Evolutionary conservation across 2,113 vertebrate genomes (phyloP).

Genomic region (Puntigrus tetrazona): DNA sequence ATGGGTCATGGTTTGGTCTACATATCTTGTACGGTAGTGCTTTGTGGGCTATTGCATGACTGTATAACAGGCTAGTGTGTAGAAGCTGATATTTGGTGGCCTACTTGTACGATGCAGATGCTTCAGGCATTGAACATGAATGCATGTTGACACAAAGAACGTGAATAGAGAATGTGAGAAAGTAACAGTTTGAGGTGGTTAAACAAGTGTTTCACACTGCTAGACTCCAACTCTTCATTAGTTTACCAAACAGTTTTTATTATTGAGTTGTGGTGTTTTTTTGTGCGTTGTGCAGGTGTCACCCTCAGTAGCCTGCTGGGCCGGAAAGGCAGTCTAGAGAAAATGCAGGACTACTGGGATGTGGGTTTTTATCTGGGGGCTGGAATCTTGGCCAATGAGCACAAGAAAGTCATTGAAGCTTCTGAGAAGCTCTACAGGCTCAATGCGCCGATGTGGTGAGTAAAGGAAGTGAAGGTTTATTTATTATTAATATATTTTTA

Average conservation of each 20-base stretch:
- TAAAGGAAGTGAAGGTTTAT: neutral
- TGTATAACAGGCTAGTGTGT: neutral
- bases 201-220: neutral
- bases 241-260: neutral
- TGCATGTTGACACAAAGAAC: neutral
- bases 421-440: conserved; percentile 89
- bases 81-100: conserved; percentile 7
- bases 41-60: neutral
- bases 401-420: conserved; percentile 82
- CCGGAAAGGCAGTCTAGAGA: conserved; percentile 85
- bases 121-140: neutral
- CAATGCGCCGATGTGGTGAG: conserved; percentile 86
- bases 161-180: neutral
- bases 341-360: conserved; percentile 92
- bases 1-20: neutral
- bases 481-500: too few relatives aligned
- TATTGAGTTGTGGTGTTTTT: neutral
- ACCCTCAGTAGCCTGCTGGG: conserved; percentile 85
- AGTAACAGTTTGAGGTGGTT: neutral
- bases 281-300: conserved; percentile 74
- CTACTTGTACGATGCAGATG: neutral
- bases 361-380: conserved; percentile 90
- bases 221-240: neutral
- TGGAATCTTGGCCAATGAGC: conserved; percentile 83
- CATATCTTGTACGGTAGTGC: neutral